Evolutionary conservation across 2,888 invertebrate genomes (phyloP).

Genomic region (Melitaea athalia): DNA sequence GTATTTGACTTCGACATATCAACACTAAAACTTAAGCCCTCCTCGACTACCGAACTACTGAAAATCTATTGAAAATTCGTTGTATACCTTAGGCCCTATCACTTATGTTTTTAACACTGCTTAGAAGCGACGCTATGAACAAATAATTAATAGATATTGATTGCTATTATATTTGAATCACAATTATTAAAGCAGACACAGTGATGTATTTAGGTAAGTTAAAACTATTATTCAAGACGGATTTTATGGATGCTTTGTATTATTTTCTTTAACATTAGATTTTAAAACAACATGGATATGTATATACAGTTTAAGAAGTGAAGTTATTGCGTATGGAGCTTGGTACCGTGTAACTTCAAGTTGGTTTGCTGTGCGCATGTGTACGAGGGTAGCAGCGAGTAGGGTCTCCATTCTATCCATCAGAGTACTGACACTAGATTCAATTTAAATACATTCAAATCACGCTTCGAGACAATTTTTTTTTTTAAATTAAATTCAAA

Average conservation of each 20-base stretch:
- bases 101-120: constrained; percentile 51
- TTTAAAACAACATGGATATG: constrained; percentile 67
- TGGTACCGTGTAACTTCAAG: constrained; percentile 67
- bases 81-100: constrained; percentile 43
- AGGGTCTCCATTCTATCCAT: constrained; percentile 37
- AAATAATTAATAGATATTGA: constrained; percentile 80
- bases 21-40: constrained; percentile 42
- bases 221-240: constrained; percentile 61
- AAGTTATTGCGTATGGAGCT: constrained; percentile 73
- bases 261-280: constrained; percentile 51
- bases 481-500: no score
- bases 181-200: constrained; percentile 21
- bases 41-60: constrained; percentile 41
- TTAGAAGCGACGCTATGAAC: constrained; percentile 60
- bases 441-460: not conserved
- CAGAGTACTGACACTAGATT: not conserved
- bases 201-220: constrained; percentile 28
- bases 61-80: constrained; percentile 48
- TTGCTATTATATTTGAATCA: constrained; percentile 61
- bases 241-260: constrained; percentile 67
- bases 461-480: no score
- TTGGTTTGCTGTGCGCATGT: constrained; percentile 66
- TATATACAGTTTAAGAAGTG: constrained; percentile 73
- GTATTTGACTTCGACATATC: constrained; percentile 77
- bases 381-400: constrained; percentile 61